Percentiles rank a stretch among this genome's conserved stretches.
phyloP scores from a whole-genome alignment of 2,113 vertebrate genomes.

The Malaclemys terrapin region DNA sequence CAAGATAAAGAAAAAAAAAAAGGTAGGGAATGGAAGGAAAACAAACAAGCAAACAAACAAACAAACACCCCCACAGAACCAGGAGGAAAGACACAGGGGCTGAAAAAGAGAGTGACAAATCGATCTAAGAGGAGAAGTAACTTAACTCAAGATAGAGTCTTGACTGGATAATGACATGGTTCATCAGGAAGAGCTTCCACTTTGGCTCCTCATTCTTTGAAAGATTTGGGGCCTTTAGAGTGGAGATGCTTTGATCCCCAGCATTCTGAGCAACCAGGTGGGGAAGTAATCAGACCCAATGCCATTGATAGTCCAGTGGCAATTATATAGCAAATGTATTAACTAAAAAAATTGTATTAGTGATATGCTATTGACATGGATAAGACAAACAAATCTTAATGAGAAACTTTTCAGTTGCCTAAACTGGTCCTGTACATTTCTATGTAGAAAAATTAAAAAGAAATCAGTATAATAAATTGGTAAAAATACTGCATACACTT shows the following conservation, averaged over 20 bases:
- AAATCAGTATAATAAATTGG: not conserved
- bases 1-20: not conserved
- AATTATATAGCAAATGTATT: not conserved
- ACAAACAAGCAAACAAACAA: not conserved
- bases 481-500: not conserved
- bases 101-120: not conserved
- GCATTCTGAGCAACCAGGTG: fast-evolving
- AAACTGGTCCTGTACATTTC: not conserved
- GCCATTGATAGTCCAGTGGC: not conserved
- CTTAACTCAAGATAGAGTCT: not conserved
- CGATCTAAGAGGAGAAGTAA: not conserved
- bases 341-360: not conserved
- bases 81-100: not conserved
- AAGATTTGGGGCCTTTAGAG: conserved; percentile 11
- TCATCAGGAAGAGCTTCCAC: not conserved
- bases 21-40: not conserved
- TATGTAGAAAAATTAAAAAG: not conserved
- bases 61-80: not conserved
- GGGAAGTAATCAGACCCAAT: not conserved
- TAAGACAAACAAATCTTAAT: not conserved
- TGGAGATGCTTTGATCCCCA: not conserved
- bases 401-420: not conserved
- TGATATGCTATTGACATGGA: not conserved
- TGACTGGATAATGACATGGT: not conserved
- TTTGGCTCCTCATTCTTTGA: not conserved